phyloP scores from a whole-genome alignment of 2,797 vertebrate species.

The Melanogrammus aeglefinus region DNA sequence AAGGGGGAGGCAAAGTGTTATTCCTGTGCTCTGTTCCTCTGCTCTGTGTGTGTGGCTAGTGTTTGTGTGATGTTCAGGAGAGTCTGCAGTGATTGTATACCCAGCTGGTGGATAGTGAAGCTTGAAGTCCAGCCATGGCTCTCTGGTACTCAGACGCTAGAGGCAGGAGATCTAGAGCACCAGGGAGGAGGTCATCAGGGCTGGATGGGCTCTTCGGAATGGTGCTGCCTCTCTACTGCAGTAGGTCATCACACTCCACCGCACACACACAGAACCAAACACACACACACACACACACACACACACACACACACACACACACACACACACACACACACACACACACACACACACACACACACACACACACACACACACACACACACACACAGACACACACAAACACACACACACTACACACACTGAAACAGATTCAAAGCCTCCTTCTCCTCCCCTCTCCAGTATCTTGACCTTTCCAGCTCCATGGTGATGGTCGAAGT shows the following conservation, averaged over 20 bases:
- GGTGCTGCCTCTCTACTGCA: constrained; percentile 33
- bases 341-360: background rate
- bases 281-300: background rate
- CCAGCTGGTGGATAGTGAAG: background rate
- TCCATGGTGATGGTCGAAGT: constrained; percentile 13
- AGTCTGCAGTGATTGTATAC: background rate
- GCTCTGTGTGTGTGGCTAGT: background rate
- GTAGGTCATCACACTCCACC: constrained; percentile 30
- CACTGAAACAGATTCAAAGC: no score
- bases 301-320: background rate
- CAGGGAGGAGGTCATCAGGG: constrained; percentile 39
- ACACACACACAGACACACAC: background rate
- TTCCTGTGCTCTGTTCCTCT: background rate
- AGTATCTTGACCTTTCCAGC: constrained; percentile 14
- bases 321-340: background rate
- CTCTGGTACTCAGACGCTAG: constrained; percentile 11
- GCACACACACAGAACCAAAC: background rate
- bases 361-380: background rate
- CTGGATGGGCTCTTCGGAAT: constrained; percentile 32
- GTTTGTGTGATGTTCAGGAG: background rate
- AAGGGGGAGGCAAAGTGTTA: background rate
- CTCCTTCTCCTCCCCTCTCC: background rate
- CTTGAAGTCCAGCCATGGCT: background rate
- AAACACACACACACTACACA: no score
- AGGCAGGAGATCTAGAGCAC: constrained; percentile 37